Percentiles rank a stretch among this genome's conserved stretches.
Evolutionary conservation across 1,140 invertebrate genomes (phyloP).

Genomic region (Apocrypta bakeri): DNA sequence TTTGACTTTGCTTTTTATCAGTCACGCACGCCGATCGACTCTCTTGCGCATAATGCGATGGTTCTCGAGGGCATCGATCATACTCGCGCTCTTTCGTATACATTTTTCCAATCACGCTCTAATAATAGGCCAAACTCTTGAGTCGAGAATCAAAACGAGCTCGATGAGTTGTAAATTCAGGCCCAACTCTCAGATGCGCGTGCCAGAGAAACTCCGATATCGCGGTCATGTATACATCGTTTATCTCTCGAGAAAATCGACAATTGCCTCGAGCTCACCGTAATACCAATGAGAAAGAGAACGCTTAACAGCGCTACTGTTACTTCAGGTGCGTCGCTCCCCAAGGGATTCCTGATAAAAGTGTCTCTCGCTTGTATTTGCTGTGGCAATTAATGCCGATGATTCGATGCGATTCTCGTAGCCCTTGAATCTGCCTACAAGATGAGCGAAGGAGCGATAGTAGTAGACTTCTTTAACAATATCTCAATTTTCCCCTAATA

Average conservation of each 20-base stretch:
- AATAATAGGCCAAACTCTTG: not conserved
- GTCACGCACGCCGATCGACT: slow-evolving; percentile 15
- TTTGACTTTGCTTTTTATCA: slow-evolving; percentile 47
- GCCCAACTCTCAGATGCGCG: slow-evolving; percentile 49
- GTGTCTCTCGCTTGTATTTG: not conserved
- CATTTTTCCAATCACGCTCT: not conserved
- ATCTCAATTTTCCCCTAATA: slow-evolving; percentile 16
- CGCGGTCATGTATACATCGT: slow-evolving; percentile 19
- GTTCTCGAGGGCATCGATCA: slow-evolving; percentile 35
- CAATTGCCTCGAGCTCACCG: slow-evolving; percentile 10
- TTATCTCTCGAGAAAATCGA: slow-evolving; percentile 29
- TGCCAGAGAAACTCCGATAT: slow-evolving; percentile 11
- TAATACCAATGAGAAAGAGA: slow-evolving; percentile 9
- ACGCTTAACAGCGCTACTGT: not conserved
- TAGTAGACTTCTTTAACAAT: slow-evolving; percentile 6
- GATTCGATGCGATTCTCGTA: slow-evolving; percentile 3
- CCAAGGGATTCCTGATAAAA: not conserved
- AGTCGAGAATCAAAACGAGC: slow-evolving; percentile 53
- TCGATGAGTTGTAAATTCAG: slow-evolving; percentile 64
- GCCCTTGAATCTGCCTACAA: not conserved
- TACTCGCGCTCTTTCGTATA: not conserved
- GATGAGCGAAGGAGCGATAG: slow-evolving; percentile 23
- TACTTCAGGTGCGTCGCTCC: not conserved
- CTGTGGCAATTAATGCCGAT: not conserved
- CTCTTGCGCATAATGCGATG: slow-evolving; percentile 13